phyloP scores from a whole-genome alignment of 1,140 invertebrate species.

The Tetragnatha versicolor region DNA sequence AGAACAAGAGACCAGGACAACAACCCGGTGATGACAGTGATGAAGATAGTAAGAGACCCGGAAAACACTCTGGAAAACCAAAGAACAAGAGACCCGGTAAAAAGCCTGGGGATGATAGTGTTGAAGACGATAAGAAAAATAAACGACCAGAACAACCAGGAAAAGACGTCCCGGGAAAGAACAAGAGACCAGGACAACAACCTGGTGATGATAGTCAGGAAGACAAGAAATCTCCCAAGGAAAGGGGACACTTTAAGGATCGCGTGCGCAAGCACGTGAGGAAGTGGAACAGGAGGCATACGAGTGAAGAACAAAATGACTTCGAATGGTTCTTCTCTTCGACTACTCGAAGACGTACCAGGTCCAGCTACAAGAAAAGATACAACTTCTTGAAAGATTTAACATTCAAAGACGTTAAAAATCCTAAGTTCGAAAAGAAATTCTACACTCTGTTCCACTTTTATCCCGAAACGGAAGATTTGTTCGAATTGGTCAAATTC shows the following conservation, averaged over 20 bases:
- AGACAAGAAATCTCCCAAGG: background rate
- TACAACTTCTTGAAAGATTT: background rate
- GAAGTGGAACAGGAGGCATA: background rate
- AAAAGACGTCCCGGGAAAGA: too few species aligned
- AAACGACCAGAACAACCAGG: too few species aligned
- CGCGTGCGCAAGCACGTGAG: background rate
- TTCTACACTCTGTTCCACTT: background rate
- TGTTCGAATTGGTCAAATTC: background rate
- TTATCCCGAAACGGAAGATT: background rate
- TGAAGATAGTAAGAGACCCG: too few species aligned
- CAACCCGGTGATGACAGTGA: too few species aligned
- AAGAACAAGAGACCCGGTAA: too few species aligned
- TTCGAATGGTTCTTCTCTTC: background rate
- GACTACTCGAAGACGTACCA: background rate
- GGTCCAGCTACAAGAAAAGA: background rate
- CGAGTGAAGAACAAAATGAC: background rate
- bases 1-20: too few species aligned
- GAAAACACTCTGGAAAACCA: too few species aligned
- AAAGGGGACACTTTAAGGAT: background rate
- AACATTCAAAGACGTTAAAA: constrained; percentile 4
- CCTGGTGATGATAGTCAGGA: background rate
- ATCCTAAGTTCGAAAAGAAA: background rate
- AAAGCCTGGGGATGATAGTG: too few species aligned
- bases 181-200: background rate
- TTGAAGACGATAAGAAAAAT: too few species aligned